Conservation (phyloP, 2,888 invertebrate genomes). For the Idaea dimidiata region DNA sequence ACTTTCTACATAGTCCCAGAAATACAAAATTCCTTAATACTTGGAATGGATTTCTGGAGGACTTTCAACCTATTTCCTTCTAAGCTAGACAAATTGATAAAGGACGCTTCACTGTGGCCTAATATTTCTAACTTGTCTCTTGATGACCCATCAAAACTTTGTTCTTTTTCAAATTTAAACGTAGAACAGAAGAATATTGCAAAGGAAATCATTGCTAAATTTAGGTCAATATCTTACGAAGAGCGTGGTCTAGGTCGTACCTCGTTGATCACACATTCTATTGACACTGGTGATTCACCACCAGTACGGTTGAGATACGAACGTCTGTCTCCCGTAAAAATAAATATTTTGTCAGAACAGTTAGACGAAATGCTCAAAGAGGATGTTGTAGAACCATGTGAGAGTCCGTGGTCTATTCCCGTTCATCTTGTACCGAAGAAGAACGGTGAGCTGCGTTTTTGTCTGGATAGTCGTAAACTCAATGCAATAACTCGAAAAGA, state of each 20-base stretch:
- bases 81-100: no score
- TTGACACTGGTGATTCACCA: slow-evolving; percentile 30
- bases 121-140: no score
- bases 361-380: slow-evolving; percentile 31
- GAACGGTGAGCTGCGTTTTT: slow-evolving; percentile 17
- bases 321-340: slow-evolving; percentile 32
- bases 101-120: not conserved
- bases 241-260: slow-evolving; percentile 26
- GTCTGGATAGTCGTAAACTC: no score
- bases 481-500: no score
- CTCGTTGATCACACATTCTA: slow-evolving; percentile 21
- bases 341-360: slow-evolving; percentile 20
- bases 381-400: slow-evolving; percentile 28
- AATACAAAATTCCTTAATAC: slow-evolving; percentile 8
- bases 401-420: slow-evolving; percentile 31
- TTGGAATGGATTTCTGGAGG: slow-evolving; percentile 18
- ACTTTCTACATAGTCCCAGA: slow-evolving; percentile 12
- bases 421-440: slow-evolving; percentile 18
- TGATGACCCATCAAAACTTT: no score
- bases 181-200: slow-evolving; percentile 4
- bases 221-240: slow-evolving; percentile 12
- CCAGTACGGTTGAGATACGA: slow-evolving; percentile 33
- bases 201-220: slow-evolving; percentile 21
- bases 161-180: no score
- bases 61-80: slow-evolving; percentile 10